phyloP scores from a whole-genome alignment of 2,113 vertebrate genomes.

The Romanogobio albipinnatus region DNA sequence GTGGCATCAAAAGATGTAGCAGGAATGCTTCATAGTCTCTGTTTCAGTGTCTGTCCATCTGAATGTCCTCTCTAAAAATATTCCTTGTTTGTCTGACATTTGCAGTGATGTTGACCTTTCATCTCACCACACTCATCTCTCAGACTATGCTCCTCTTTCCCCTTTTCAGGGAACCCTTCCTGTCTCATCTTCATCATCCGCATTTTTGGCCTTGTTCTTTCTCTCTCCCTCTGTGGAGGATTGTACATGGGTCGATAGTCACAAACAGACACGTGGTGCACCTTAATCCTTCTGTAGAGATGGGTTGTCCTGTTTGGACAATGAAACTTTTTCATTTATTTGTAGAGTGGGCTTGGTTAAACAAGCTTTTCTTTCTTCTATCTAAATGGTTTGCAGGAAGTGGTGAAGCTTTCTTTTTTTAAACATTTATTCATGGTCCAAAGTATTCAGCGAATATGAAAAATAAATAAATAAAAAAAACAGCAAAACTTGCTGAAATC shows the following conservation, averaged over 20 bases:
- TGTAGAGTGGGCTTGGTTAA: background rate
- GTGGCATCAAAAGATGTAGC: background rate
- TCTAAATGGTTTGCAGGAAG: background rate
- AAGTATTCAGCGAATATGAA: background rate
- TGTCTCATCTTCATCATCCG: conserved; percentile 15
- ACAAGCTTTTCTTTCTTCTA: background rate
- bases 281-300: background rate
- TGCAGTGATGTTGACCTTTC: conserved; percentile 38
- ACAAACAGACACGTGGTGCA: background rate
- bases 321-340: background rate
- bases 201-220: background rate
- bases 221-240: background rate
- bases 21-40: conserved; percentile 3
- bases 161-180: background rate
- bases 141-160: background rate
- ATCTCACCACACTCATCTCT: conserved; percentile 31
- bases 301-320: background rate
- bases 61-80: conserved; percentile 23
- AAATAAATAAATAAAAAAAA: too few relatives aligned
- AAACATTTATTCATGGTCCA: background rate
- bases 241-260: background rate
- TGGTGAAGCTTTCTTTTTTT: background rate
- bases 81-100: conserved; percentile 34
- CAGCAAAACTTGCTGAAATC: background rate
- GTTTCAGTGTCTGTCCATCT: conserved; percentile 6